Percentiles rank a stretch among this genome's conserved stretches.
Evolutionary conservation across 2,113 vertebrate genomes (phyloP).

Genomic region (Vulpes ferrilata): DNA sequence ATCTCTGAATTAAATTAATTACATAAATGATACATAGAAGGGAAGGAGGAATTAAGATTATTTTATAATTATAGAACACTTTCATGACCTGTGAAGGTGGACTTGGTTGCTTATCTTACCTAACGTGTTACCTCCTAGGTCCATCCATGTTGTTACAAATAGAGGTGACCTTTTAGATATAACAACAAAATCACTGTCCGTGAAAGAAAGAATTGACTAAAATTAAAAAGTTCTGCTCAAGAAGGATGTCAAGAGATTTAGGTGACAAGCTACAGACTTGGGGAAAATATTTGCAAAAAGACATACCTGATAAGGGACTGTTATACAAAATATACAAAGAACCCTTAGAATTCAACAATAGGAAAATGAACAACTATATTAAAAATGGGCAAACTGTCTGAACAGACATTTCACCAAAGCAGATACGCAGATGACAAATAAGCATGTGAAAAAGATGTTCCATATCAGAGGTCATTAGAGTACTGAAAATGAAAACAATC

Average conservation of each 20-base stretch:
- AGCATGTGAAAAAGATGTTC: neutral
- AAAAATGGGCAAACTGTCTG: neutral
- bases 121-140: neutral
- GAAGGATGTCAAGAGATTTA: neutral
- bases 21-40: neutral
- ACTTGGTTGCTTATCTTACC: neutral
- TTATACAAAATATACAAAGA: neutral
- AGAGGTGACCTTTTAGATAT: neutral
- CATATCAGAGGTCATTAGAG: neutral
- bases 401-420: neutral
- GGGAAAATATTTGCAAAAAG: neutral
- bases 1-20: neutral
- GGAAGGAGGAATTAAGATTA: neutral
- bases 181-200: neutral
- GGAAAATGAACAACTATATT: neutral
- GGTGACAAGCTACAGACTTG: neutral
- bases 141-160: neutral
- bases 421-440: neutral
- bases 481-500: neutral
- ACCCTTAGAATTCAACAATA: neutral
- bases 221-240: neutral
- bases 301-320: neutral
- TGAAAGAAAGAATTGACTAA: neutral
- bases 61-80: neutral
- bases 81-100: neutral